Percentiles rank a stretch among this genome's conserved stretches.
Conservation (phyloP, 2,113 vertebrate species). For the Cryptoleucopteryx plumbea region DNA sequence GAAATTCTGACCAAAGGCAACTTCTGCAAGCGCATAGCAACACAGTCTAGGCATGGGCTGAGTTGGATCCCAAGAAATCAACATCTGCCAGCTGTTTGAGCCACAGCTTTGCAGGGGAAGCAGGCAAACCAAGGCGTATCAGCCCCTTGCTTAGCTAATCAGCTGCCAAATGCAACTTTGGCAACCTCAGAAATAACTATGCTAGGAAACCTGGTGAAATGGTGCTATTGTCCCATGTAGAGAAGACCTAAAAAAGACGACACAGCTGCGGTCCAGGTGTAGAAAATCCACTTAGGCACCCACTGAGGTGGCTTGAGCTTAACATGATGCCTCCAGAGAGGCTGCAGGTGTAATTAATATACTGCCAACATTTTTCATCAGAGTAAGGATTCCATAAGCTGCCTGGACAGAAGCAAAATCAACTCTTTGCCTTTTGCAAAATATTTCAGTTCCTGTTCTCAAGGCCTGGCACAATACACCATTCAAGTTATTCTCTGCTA, state of each 20-base stretch:
- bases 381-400: neutral
- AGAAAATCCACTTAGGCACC: neutral
- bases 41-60: neutral
- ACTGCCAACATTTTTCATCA: neutral
- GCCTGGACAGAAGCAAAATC: neutral
- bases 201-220: neutral
- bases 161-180: neutral
- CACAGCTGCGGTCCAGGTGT: neutral
- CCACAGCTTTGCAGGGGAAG: neutral
- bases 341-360: neutral
- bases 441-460: neutral
- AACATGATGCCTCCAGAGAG: neutral
- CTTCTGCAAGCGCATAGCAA: neutral
- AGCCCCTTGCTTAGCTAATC: neutral
- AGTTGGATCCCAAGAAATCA: neutral
- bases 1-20: neutral
- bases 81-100: neutral
- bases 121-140: neutral
- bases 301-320: neutral
- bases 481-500: neutral
- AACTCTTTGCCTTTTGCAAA: neutral
- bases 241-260: neutral
- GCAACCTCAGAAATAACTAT: neutral
- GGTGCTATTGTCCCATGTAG: neutral
- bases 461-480: neutral